Conservation (phyloP, 1,140 invertebrate species). For the Neotoxoptera formosana region DNA sequence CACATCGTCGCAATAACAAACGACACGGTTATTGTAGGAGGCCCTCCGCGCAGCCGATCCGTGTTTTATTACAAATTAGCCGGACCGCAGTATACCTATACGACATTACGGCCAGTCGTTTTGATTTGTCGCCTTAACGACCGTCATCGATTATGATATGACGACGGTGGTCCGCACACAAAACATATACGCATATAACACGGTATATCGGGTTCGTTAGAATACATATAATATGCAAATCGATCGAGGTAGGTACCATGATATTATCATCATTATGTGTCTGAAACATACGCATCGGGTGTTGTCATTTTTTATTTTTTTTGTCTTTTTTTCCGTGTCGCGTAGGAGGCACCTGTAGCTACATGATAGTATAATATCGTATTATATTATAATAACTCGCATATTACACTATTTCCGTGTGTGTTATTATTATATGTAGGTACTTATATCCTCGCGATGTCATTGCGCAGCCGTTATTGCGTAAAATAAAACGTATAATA, state of each 20-base stretch:
- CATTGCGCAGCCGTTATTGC: not conserved
- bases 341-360: not conserved
- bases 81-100: not conserved
- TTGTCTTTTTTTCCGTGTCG: not conserved
- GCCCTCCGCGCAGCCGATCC: not conserved
- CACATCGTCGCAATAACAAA: not conserved
- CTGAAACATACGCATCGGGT: not conserved
- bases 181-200: no score
- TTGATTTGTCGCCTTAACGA: not conserved
- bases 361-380: no score
- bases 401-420: no score
- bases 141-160: not conserved
- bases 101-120: not conserved
- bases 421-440: no score
- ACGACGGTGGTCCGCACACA: not conserved
- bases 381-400: no score
- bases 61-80: slow-evolving; percentile 1
- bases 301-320: not conserved
- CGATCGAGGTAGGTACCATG: not conserved
- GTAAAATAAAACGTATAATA: not conserved
- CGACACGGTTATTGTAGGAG: not conserved
- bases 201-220: not conserved
- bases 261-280: no score
- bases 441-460: not conserved
- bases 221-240: slow-evolving; percentile 10